phyloP scores from a whole-genome alignment of 2,113 vertebrate genomes.

The Lagopus muta region DNA sequence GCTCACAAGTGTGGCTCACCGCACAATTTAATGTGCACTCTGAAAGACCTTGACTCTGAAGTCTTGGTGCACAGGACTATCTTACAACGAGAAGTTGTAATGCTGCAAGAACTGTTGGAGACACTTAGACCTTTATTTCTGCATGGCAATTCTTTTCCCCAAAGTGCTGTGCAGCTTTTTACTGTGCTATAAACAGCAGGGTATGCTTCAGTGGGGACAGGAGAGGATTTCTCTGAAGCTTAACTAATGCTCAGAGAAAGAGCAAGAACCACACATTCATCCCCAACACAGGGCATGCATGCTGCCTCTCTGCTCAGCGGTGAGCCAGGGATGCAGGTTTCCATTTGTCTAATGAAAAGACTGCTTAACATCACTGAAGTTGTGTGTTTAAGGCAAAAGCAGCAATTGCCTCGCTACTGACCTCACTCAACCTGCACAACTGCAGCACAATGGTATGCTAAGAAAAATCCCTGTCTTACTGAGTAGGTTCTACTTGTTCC shows the following conservation, averaged over 20 bases:
- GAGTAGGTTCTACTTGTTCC: background rate
- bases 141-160: background rate
- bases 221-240: background rate
- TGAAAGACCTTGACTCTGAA: background rate
- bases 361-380: background rate
- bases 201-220: background rate
- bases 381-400: background rate
- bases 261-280: background rate
- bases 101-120: background rate
- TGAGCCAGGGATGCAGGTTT: background rate
- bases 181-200: slow-evolving; percentile 4
- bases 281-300: background rate
- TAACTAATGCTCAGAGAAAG: background rate
- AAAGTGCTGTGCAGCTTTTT: background rate
- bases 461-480: background rate
- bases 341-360: rapidly evolving
- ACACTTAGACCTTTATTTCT: background rate
- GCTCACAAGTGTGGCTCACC: background rate
- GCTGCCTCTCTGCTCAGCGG: background rate
- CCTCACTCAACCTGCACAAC: slow-evolving; percentile 21
- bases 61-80: background rate
- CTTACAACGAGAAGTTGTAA: background rate
- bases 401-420: background rate
- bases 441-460: background rate
- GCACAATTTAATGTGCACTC: background rate